These are phyloP conservation scores for Apodemia hepburni DNA, from an alignment of 2,888 invertebrate species.

Conservation along the genomic window DNA sequence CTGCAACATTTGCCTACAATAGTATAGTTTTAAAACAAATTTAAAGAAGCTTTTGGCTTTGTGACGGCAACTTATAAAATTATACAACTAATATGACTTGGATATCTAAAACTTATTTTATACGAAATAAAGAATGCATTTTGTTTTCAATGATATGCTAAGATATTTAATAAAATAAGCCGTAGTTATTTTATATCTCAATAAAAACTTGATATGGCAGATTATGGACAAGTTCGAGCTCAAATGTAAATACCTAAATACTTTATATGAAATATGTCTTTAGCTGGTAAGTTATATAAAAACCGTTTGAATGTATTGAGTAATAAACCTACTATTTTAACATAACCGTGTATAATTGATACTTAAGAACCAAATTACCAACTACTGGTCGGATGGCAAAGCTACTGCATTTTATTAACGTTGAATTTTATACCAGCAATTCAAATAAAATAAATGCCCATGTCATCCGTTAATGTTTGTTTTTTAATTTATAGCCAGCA, in stretches of 20 bases:
- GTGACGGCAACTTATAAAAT: too few species aligned
- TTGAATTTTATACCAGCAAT: conserved; percentile 2
- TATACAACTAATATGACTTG: too few species aligned
- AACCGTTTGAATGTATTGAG: neutral
- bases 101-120: too few species aligned
- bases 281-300: neutral
- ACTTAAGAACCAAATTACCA: neutral
- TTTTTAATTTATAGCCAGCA: neutral
- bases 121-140: too few species aligned
- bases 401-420: neutral
- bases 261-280: neutral
- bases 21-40: too few species aligned
- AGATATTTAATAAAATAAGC: neutral
- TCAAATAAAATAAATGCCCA: neutral
- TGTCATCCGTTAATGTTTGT: neutral
- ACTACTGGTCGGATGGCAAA: neutral
- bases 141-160: too few species aligned
- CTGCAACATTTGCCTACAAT: too few species aligned
- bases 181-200: neutral
- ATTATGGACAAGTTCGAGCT: neutral
- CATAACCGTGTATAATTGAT: conserved; percentile 4
- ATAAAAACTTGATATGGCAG: neutral
- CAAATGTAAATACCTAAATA: neutral
- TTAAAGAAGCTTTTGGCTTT: too few species aligned
- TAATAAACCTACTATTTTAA: neutral